A percentile compares a stretch with the other conserved stretches of the same genome.
These are phyloP conservation scores for Eucidaris tribuloides DNA, from an alignment of 35 echinoderm and acorn worm genomes.

Conservation along the genomic window DNA sequence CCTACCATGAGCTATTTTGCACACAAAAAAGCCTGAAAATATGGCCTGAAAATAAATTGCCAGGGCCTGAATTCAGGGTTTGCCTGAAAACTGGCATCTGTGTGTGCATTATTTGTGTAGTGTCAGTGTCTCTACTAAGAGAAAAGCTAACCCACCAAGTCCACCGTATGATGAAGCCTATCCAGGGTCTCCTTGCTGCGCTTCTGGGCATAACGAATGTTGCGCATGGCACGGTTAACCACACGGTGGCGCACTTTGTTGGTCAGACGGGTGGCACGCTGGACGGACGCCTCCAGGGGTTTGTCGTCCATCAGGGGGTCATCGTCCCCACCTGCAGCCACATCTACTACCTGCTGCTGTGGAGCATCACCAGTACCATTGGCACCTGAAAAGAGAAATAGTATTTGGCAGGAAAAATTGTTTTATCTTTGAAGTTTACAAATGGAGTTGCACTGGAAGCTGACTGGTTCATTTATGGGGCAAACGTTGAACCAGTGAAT, in stretches of 20 bases:
- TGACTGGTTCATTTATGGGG: too few species aligned
- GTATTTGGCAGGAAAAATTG: too few species aligned
- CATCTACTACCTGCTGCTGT: too few species aligned
- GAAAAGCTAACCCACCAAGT: constrained; percentile 64
- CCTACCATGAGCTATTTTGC: too few species aligned
- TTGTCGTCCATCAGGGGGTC: not conserved
- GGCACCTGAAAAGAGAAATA: too few species aligned
- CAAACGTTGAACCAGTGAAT: too few species aligned
- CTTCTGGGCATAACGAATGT: constrained; percentile 87
- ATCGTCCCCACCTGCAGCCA: not conserved
- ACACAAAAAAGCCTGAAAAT: too few species aligned
- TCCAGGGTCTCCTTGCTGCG: constrained; percentile 91
- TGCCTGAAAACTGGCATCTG: not conserved
- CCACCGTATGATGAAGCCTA: constrained; percentile 79
- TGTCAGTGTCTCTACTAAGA: not conserved
- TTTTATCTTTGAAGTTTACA: too few species aligned
- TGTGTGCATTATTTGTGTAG: not conserved
- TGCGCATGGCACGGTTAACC: constrained; percentile 75
- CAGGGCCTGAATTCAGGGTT: not conserved
- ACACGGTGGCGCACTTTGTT: constrained; percentile 72
- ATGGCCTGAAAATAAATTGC: too few species aligned
- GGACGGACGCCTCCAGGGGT: constrained; percentile 35
- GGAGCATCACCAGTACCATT: too few species aligned
- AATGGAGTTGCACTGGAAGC: too few species aligned
- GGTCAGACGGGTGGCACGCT: constrained; percentile 46